Evolutionary conservation across 2,113 vertebrate genomes (phyloP).

Genomic region (Sterrhoptilus dennistouni): DNA sequence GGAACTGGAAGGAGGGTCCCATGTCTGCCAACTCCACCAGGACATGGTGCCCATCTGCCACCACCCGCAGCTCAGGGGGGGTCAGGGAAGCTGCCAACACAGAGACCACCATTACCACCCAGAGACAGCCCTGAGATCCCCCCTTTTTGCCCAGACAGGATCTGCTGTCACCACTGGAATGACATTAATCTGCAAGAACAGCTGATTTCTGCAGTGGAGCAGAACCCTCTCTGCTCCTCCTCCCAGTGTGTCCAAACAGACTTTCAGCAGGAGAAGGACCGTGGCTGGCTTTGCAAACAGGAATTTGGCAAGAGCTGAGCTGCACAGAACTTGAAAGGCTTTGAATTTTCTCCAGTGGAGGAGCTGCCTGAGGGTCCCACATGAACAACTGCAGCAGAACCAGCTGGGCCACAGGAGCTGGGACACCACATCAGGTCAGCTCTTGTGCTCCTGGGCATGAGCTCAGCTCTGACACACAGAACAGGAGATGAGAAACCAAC

Average conservation of each 20-base stretch:
- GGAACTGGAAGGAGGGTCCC: slow-evolving; percentile 71
- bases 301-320: neutral
- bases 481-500: neutral
- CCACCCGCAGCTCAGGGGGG: slow-evolving; percentile 60
- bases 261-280: neutral
- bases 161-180: neutral
- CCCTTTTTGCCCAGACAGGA: neutral
- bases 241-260: neutral
- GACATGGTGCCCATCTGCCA: slow-evolving; percentile 60
- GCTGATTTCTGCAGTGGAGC: neutral
- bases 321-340: neutral
- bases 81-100: slow-evolving; percentile 72
- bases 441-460: neutral
- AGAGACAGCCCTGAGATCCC: neutral
- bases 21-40: slow-evolving; percentile 72
- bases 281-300: neutral
- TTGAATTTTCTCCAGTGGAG: neutral
- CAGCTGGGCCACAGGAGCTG: neutral
- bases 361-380: neutral
- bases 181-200: neutral
- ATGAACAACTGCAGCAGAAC: neutral
- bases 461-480: neutral
- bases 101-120: neutral
- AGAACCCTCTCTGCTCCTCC: neutral
- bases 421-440: neutral